Conservation (phyloP, 2,797 vertebrate genomes). For the Lutra lutra region DNA sequence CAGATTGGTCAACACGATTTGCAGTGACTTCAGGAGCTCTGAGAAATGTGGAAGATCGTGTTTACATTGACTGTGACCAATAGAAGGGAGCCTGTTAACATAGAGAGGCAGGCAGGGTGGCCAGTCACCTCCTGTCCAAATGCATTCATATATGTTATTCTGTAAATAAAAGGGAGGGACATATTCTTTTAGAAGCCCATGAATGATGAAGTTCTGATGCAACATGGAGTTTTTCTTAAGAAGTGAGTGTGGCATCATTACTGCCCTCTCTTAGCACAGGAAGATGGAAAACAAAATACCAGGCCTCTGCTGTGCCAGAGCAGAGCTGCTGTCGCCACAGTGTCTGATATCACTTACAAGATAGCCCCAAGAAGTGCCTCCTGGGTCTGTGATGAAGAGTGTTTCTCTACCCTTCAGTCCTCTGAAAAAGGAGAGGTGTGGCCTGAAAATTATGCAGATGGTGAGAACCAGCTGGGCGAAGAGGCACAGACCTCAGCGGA, state of each 20-base stretch:
- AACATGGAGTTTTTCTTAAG: constrained; percentile 14
- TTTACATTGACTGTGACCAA: background rate
- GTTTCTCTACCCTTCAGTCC: background rate
- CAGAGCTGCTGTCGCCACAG: background rate
- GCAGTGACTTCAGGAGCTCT: constrained; percentile 41
- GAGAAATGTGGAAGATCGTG: constrained; percentile 13
- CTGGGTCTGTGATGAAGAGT: background rate
- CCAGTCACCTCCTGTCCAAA: background rate
- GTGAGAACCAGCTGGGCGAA: background rate
- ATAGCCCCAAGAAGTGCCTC: background rate
- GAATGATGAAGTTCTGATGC: background rate
- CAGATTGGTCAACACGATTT: constrained; percentile 9
- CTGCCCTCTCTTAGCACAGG: background rate
- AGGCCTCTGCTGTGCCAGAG: constrained; percentile 1
- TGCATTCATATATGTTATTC: constrained; percentile 17
- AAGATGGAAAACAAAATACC: constrained; percentile 37
- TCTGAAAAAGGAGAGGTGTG: background rate
- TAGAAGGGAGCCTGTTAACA: background rate
- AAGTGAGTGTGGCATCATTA: background rate
- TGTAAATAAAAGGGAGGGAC: constrained; percentile 23
- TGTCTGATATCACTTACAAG: background rate
- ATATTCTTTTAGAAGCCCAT: background rate
- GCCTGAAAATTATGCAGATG: background rate
- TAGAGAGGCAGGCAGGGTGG: background rate
- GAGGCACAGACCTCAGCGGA: background rate